These are phyloP conservation scores for Ceratina calcarata DNA, from an alignment of 1,140 invertebrate species.

Conservation along the genomic window DNA sequence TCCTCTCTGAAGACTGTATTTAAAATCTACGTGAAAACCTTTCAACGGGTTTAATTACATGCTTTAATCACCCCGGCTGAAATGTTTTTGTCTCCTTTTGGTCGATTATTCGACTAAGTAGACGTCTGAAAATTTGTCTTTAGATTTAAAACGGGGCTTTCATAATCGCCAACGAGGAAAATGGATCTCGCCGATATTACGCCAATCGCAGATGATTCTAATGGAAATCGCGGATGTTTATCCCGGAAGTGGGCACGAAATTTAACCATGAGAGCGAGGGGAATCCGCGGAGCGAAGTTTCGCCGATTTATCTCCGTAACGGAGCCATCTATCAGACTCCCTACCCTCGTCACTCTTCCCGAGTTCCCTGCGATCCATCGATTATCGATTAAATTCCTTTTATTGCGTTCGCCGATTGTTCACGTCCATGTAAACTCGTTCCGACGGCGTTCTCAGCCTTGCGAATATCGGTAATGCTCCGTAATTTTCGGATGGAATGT, in stretches of 20 bases:
- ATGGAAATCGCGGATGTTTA: not conserved
- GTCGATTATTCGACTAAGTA: not conserved
- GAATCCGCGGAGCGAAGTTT: not conserved
- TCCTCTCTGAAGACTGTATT: too few species aligned
- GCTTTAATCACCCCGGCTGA: too few species aligned
- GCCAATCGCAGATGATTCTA: not conserved
- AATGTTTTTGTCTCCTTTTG: too few species aligned
- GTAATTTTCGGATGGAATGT: not conserved
- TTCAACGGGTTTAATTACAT: too few species aligned
- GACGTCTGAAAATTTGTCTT: not conserved
- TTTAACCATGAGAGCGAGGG: not conserved
- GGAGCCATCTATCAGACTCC: not conserved
- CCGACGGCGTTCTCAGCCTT: not conserved
- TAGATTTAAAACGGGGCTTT: constrained; percentile 8
- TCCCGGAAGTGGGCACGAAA: constrained; percentile 4
- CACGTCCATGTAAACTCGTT: not conserved
- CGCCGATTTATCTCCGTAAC: not conserved
- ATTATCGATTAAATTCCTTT: constrained; percentile 8
- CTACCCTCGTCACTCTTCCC: not conserved
- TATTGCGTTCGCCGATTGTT: not conserved
- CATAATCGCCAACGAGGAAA: not conserved
- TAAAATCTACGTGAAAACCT: too few species aligned
- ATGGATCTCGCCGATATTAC: constrained; percentile 20
- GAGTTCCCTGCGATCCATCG: not conserved
- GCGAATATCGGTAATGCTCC: not conserved